These are phyloP conservation scores for Drosophila lacteicornis DNA, from an alignment of 1,140 invertebrate genomes.

Conservation along the genomic window DNA sequence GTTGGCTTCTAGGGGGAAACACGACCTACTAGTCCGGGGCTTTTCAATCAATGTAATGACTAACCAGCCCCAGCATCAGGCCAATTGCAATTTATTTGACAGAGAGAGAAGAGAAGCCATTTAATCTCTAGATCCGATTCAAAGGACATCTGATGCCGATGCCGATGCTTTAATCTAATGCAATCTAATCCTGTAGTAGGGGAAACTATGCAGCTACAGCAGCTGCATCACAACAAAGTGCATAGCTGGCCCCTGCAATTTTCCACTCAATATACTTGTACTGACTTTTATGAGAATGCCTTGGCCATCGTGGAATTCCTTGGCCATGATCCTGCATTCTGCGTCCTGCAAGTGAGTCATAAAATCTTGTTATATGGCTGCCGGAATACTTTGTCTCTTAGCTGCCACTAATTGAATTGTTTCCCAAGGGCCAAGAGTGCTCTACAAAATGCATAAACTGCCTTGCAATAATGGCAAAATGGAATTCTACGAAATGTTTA, in stretches of 20 bases:
- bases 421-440: slow-evolving; percentile 28
- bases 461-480: slow-evolving; percentile 20
- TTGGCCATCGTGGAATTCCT: slow-evolving; percentile 25
- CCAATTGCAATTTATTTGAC: slow-evolving; percentile 37
- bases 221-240: slow-evolving; percentile 48
- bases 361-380: slow-evolving; percentile 62
- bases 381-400: slow-evolving; percentile 56
- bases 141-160: slow-evolving; percentile 24
- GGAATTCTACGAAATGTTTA: slow-evolving; percentile 18
- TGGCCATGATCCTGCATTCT: slow-evolving; percentile 15
- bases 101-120: slow-evolving; percentile 12
- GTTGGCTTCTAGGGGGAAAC: slow-evolving; percentile 4
- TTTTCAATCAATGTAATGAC: slow-evolving; percentile 36
- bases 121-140: slow-evolving; percentile 13
- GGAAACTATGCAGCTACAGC: slow-evolving; percentile 5
- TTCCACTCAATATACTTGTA: slow-evolving; percentile 64
- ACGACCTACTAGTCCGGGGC: neutral
- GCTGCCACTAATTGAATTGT: slow-evolving; percentile 66
- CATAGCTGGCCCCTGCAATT: slow-evolving; percentile 57
- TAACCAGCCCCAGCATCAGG: neutral
- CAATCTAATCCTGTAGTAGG: slow-evolving; percentile 33
- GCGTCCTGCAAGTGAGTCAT: slow-evolving; percentile 47
- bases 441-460: slow-evolving; percentile 17
- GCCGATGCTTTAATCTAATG: slow-evolving; percentile 36
- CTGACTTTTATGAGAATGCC: slow-evolving; percentile 56